Conservation (phyloP, 2,888 invertebrate genomes). For the Nineta flava region DNA sequence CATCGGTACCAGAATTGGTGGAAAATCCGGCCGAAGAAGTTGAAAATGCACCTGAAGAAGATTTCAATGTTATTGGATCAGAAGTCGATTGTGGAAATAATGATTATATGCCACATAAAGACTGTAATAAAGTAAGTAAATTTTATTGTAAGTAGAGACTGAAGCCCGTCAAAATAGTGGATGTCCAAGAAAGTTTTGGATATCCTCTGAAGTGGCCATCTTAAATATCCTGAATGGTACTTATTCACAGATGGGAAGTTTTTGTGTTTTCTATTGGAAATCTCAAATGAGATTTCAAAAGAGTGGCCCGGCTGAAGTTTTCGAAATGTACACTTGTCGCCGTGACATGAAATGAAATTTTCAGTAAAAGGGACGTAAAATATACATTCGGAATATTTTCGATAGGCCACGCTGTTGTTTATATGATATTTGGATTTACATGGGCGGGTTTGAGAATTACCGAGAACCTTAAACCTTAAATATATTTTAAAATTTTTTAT, state of each 20-base stretch:
- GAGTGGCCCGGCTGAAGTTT: too few relatives aligned
- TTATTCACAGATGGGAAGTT: too few relatives aligned
- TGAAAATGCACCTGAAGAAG: conserved; percentile 25
- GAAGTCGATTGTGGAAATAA: conserved; percentile 32
- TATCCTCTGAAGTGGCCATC: too few relatives aligned
- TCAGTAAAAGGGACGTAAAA: too few relatives aligned
- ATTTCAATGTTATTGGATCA: conserved; percentile 29
- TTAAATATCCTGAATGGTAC: too few relatives aligned
- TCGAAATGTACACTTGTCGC: too few relatives aligned
- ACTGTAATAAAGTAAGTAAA: conserved; percentile 36
- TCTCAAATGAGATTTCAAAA: too few relatives aligned
- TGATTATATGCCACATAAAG: conserved; percentile 39
- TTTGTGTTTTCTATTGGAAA: too few relatives aligned
- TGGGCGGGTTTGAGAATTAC: background rate
- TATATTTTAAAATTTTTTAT: conserved; percentile 11
- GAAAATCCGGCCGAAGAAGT: conserved; percentile 7
- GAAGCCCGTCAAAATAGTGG: background rate
- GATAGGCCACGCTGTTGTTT: too few relatives aligned
- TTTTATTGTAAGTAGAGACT: conserved; percentile 9
- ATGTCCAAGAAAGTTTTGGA: too few relatives aligned
- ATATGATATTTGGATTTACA: background rate
- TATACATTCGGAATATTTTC: too few relatives aligned
- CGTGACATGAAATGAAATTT: too few relatives aligned
- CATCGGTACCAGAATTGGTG: conserved; percentile 8
- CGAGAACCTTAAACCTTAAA: background rate